A percentile compares a stretch with the other conserved stretches of the same genome.
Conservation (phyloP, 2,797 vertebrate species). For the Oryzias dopingdopingensis region DNA sequence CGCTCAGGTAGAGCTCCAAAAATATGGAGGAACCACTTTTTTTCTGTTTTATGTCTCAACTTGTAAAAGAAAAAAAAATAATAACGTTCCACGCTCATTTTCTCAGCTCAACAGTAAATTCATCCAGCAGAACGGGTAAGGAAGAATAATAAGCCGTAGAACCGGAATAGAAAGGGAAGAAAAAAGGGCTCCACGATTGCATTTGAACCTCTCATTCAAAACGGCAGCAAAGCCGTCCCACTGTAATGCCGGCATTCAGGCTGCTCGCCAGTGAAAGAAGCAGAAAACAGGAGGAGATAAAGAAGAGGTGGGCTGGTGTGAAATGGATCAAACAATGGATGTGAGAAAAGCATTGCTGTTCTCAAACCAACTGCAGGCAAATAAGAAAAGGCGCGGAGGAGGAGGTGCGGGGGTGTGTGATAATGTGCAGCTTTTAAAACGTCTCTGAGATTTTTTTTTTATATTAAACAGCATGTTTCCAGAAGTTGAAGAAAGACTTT, state of each 20-base stretch:
- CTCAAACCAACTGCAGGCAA: conserved; percentile 56
- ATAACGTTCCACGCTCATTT: conserved; percentile 41
- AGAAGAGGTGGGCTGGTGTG: conserved; percentile 71
- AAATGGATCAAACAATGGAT: conserved; percentile 74
- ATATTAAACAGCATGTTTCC: conserved; percentile 35
- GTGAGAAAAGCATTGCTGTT: conserved; percentile 65
- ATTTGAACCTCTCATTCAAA: conserved; percentile 68
- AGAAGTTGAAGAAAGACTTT: conserved; percentile 47
- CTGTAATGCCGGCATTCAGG: conserved; percentile 41
- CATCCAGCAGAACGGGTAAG: conserved; percentile 23
- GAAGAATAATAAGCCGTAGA: conserved; percentile 41
- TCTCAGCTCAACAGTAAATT: conserved; percentile 33
- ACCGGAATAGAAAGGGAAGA: conserved; percentile 45
- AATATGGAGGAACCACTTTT: conserved; percentile 23
- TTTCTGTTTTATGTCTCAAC: conserved; percentile 45
- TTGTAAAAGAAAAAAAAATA: background rate
- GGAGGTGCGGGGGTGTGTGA: conserved; percentile 59
- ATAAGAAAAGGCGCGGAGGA: conserved; percentile 59
- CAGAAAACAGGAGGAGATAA: conserved; percentile 67
- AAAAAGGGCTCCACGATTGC: conserved; percentile 39
- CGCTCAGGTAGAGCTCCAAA: conserved; percentile 28
- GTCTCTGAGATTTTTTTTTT: conserved; percentile 30
- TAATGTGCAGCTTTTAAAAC: conserved; percentile 65
- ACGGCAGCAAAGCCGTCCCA: conserved; percentile 51
- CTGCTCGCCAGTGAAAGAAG: conserved; percentile 54